Conservation (phyloP, 2,888 invertebrate species). For the Phortica okadai region DNA sequence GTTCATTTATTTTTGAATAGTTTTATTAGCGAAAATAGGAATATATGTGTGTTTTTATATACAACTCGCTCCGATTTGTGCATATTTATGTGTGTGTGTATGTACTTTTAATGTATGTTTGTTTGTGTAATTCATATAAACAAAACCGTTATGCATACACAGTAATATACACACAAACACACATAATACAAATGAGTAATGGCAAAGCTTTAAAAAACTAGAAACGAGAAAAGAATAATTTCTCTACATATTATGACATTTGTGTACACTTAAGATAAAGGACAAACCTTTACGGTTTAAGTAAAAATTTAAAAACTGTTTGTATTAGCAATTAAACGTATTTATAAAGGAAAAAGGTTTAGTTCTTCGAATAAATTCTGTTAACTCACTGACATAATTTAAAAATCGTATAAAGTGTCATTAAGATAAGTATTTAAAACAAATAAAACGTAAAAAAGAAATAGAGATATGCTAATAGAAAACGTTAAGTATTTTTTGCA, state of each 20-base stretch:
- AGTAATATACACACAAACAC: conserved; percentile 28
- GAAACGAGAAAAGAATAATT: conserved; percentile 51
- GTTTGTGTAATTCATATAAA: conserved; percentile 32
- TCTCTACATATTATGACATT: conserved; percentile 29
- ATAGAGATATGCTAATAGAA: conserved; percentile 40
- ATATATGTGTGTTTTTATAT: background rate
- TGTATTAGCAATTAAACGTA: conserved; percentile 12
- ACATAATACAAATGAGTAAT: conserved; percentile 56
- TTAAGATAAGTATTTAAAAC: conserved; percentile 36
- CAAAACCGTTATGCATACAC: conserved; percentile 45
- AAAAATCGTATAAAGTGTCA: background rate
- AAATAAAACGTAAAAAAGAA: conserved; percentile 32
- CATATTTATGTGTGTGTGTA: background rate
- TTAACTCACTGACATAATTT: conserved; percentile 8
- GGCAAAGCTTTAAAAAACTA: conserved; percentile 66
- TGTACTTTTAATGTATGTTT: conserved; percentile 39
- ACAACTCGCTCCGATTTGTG: too few species aligned
- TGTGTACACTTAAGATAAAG: background rate
- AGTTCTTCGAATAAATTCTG: background rate
- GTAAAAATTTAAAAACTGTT: conserved; percentile 12
- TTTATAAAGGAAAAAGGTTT: conserved; percentile 37
- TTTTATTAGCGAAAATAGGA: conserved; percentile 13
- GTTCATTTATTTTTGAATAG: conserved; percentile 27
- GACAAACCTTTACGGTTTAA: background rate
- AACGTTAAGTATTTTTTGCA: conserved; percentile 32